These are phyloP conservation scores for Echinops telfairi DNA, from an alignment of 2,113 vertebrate species.

Conservation along the genomic window DNA sequence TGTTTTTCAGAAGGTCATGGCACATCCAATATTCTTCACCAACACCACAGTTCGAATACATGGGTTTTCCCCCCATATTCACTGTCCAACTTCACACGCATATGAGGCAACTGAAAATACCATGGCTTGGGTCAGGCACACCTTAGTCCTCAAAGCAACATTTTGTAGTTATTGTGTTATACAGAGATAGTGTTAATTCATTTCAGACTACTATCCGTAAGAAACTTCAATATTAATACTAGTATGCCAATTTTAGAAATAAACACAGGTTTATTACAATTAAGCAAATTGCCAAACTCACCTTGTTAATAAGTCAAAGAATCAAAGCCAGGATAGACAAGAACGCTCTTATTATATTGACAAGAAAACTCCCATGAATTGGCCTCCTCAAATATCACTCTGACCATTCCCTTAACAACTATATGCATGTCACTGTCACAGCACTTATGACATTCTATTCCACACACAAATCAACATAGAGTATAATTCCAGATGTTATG, in stretches of 20 bases:
- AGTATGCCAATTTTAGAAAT: not conserved
- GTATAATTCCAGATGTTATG: not conserved
- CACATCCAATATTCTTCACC: too few relatives aligned
- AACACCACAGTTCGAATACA: too few relatives aligned
- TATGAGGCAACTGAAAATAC: too few relatives aligned
- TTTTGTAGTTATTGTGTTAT: not conserved
- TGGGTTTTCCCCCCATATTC: too few relatives aligned
- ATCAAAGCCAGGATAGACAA: not conserved
- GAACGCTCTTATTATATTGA: not conserved
- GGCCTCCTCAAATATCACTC: not conserved
- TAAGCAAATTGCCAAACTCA: not conserved
- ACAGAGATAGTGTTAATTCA: not conserved
- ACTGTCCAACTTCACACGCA: too few relatives aligned
- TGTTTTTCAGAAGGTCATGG: too few relatives aligned
- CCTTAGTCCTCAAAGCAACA: too few relatives aligned
- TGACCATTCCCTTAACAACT: not conserved
- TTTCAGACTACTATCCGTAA: not conserved
- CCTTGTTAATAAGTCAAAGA: not conserved
- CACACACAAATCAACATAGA: not conserved
- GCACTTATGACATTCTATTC: not conserved
- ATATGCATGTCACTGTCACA: not conserved
- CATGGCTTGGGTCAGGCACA: too few relatives aligned
- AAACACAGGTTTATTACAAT: not conserved
- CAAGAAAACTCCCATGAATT: not conserved
- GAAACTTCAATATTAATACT: not conserved